phyloP scores from a whole-genome alignment of 1,140 invertebrate species.

The Drosophila yakuba region DNA sequence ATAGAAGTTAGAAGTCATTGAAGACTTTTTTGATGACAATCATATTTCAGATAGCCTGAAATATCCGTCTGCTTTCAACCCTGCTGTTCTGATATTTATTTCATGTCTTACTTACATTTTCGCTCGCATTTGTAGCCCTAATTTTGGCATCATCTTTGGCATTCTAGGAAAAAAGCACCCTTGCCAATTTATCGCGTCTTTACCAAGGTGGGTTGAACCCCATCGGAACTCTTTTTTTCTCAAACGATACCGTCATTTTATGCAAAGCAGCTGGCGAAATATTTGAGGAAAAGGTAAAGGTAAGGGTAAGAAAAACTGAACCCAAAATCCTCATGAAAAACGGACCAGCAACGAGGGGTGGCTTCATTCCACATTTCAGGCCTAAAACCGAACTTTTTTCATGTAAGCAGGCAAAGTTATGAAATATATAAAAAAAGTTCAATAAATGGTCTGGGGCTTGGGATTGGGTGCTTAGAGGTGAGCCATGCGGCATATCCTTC shows the following conservation, averaged over 20 bases:
- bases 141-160: slow-evolving; percentile 46
- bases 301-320: slow-evolving; percentile 24
- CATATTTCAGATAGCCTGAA: slow-evolving; percentile 4
- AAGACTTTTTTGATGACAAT: slow-evolving; percentile 17
- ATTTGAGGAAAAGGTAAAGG: slow-evolving; percentile 36
- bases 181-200: slow-evolving; percentile 7
- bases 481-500: slow-evolving; percentile 78
- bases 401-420: slow-evolving; percentile 61
- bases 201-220: slow-evolving; percentile 47
- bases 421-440: slow-evolving; percentile 63
- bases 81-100: slow-evolving; percentile 5
- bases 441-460: slow-evolving; percentile 26
- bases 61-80: not conserved
- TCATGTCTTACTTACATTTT: slow-evolving; percentile 19
- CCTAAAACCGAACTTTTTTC: slow-evolving; percentile 69
- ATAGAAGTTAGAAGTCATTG: not conserved
- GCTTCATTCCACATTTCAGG: slow-evolving; percentile 44
- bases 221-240: slow-evolving; percentile 39
- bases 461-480: slow-evolving; percentile 54
- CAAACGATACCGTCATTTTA: slow-evolving; percentile 47
- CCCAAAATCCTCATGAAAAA: slow-evolving; percentile 64
- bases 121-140: slow-evolving; percentile 32
- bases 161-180: slow-evolving; percentile 6
- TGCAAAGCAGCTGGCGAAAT: slow-evolving; percentile 65
- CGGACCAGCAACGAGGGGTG: slow-evolving; percentile 14